phyloP scores from a whole-genome alignment of 2,888 invertebrate species.

The Ephialtes manifestator region DNA sequence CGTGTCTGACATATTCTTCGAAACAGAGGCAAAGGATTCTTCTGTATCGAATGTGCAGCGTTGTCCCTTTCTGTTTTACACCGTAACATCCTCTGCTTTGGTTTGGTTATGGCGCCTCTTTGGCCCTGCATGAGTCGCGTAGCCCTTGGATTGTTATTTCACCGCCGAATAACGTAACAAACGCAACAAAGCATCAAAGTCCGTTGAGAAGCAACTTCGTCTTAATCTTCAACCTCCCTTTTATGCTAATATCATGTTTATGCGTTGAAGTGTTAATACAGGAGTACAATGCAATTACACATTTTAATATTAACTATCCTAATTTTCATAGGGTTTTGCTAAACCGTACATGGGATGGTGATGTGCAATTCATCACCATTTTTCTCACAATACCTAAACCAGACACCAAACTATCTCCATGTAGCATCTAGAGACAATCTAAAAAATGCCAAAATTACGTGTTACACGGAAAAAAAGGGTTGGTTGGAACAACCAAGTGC shows the following conservation, averaged over 20 bases:
- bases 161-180: neutral
- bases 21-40: conserved; percentile 24
- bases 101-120: conserved; percentile 26
- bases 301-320: too few relatives aligned
- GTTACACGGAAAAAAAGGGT: too few relatives aligned
- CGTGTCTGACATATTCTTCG: conserved; percentile 18
- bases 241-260: too few relatives aligned
- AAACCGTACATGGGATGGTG: too few relatives aligned
- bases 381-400: too few relatives aligned
- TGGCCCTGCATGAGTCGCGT: neutral
- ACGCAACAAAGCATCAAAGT: conserved; percentile 41
- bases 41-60: neutral
- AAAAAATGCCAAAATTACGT: neutral
- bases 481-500: too few relatives aligned
- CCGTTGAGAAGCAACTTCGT: conserved; percentile 16
- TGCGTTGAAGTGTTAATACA: too few relatives aligned
- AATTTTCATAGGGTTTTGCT: too few relatives aligned
- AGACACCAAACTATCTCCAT: neutral
- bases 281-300: too few relatives aligned
- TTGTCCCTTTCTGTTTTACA: conserved; percentile 40
- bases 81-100: conserved; percentile 18
- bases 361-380: too few relatives aligned
- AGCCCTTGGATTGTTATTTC: conserved; percentile 37
- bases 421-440: neutral
- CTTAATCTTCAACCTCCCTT: conserved; percentile 22